Evolutionary conservation across 2,888 invertebrate species (phyloP).

Genomic region (Ditylenchus weischeri): DNA sequence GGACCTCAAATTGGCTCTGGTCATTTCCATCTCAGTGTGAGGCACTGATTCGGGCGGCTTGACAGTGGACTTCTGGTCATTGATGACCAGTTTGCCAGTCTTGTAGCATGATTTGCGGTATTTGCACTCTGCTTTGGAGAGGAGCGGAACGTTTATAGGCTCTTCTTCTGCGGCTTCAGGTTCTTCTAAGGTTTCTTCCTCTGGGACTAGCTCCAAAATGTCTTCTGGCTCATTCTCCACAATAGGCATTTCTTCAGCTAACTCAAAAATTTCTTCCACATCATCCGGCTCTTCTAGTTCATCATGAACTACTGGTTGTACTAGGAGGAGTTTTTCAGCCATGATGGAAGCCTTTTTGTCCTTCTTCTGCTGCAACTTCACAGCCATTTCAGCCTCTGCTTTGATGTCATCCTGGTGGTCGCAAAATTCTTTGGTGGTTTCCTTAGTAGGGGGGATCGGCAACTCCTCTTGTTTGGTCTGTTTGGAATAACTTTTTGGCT

Average conservation of each 20-base stretch:
- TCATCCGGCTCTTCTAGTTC: slow-evolving; percentile 1
- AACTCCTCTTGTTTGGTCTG: background rate
- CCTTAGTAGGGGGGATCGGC: background rate
- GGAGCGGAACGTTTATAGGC: too few species aligned
- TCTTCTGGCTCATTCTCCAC: slow-evolving; percentile 9
- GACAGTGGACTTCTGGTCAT: background rate
- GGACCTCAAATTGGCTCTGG: slow-evolving; percentile 9
- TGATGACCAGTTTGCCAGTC: slow-evolving; percentile 15
- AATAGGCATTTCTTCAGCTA: slow-evolving; percentile 4
- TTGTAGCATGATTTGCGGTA: slow-evolving; percentile 50
- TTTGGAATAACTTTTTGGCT: background rate
- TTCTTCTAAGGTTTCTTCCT: slow-evolving; percentile 18
- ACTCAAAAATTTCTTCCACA: background rate
- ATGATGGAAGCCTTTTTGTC: slow-evolving; percentile 6
- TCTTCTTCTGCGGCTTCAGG: too few species aligned
- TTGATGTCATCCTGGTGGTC: slow-evolving; percentile 6
- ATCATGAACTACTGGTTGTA: background rate
- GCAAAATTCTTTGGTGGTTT: too few species aligned
- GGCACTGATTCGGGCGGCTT: too few species aligned
- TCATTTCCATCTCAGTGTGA: slow-evolving; percentile 1
- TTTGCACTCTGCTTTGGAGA: slow-evolving; percentile 36
- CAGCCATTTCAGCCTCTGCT: slow-evolving; percentile 13
- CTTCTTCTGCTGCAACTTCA: slow-evolving; percentile 2
- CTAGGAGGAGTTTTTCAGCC: background rate
- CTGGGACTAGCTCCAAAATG: background rate